Evolutionary conservation across 2,113 vertebrate species (phyloP), one percentile per base, ranked within the genome.

Genomic region (Oncorhynchus kisutch): DNA sequence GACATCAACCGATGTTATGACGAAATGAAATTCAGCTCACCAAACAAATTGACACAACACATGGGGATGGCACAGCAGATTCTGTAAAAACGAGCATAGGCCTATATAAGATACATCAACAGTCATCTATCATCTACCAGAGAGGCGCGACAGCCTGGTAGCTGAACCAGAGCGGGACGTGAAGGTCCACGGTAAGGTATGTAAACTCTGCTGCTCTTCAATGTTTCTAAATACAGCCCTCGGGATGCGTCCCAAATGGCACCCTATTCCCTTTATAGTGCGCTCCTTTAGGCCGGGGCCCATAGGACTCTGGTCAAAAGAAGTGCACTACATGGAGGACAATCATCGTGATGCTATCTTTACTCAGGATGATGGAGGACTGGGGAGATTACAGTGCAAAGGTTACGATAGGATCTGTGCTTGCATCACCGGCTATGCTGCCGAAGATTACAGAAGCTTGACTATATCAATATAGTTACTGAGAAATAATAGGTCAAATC

Each of bases 351-450:
- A 65, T 80, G 82, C 76, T 73, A 78, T 73, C 77, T 71, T 76
- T 65, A 82, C 4, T 22, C 76, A 81, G 71, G 59, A 62, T n/a
- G 18, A 85, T 74, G 82, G 83, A 89, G 51, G 16, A 80, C 78
- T 82, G 86, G 83, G 85, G 80, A 74, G 75, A 66, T 67, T 82
- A 73, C 22, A 81, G 87, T 86, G 84, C 84, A 85, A 45, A 71
- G 85, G 72, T 81, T 72, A 64, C 3, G 78, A 90, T 86, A 84
- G 89, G 74, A 70, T 65, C 71, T 72, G 54, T 64, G 69, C 73
- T 67, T 79, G 73, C 71, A 59, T 70, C 60, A 72, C 59, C 67
- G 73, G 76, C 73, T 34, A 73, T 76, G 72, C 73, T 31, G 74
- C 77, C 24, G 81, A 73, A 67, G n/a, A 31, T 34, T 64, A 65